Evolutionary conservation across 2,797 vertebrate genomes (phyloP), one percentile per base, ranked within the genome.

Genomic region (Numenius phaeopus): DNA sequence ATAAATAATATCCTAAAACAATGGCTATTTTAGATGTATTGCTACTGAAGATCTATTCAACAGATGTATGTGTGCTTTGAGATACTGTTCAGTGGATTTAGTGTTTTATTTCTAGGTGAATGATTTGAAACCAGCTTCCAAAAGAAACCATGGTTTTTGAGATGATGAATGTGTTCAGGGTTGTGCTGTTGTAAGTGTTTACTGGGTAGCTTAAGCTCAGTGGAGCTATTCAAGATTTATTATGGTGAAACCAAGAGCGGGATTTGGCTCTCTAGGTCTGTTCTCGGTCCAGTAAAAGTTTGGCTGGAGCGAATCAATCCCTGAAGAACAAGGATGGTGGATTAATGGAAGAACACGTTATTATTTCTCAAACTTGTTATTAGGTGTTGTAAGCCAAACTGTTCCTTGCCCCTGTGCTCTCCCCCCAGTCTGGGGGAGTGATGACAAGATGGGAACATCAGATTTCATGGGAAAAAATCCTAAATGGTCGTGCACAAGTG

Each of bases 381-480:
- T 89, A 80, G 70, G 59, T 93, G 62, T 47, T 93, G 80, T 92
- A 61, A 96, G 75, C 93, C 90, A 96, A 95, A 62, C n/a, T 64
- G 24, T 93, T 87, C 83, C 59, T 70, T 95, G 83, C 58, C 73
- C 61, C 42, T 87, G 39, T 47, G n/a, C 55, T 97, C 64, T 94
- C 50, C 57, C 34, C 21, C 11, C 17, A 24, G 44, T 50, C 81
- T 87, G 40, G 18, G 61, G 49, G 64, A 90, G 86, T 84, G 85
- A 92, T 94, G 85, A 96, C 88, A 93, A 82, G 73, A 82, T 87
- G 94, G 58, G 73, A 95, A 85, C 83, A 73, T 90, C 77, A 44
- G 5, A 93, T 96, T 96, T 95, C 85, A 2, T 95, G 92, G 86
- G 95, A 96, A 97, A 94, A 93, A 93, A 20, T 89, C 58, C 10